Evolutionary conservation across 2,797 vertebrate genomes (phyloP).

Genomic region (Ibycter americanus): DNA sequence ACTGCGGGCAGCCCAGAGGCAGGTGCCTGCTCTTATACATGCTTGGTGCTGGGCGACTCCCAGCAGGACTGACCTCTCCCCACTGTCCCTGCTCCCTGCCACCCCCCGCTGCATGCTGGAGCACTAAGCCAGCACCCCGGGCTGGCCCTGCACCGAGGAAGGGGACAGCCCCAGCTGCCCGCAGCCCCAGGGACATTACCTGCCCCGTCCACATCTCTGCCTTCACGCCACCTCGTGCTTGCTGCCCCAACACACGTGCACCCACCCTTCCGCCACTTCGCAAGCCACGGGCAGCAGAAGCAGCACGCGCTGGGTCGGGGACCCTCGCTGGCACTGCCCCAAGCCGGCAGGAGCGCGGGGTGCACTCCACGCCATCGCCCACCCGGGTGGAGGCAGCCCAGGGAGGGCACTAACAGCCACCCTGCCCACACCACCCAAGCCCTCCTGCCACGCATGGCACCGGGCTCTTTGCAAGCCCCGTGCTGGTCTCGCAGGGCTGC

Average conservation of each 20-base stretch:
- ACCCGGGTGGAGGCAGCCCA: background rate
- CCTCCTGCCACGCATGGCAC: rapidly evolving
- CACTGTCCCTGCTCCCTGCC: background rate
- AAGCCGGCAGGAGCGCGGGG: rapidly evolving
- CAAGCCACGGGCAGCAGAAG: background rate
- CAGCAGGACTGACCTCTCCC: background rate
- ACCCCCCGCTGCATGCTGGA: background rate
- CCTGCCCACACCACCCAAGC: rapidly evolving
- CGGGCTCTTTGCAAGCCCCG: background rate
- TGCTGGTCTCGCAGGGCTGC: background rate
- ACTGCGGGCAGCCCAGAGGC: background rate
- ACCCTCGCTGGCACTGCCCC: background rate
- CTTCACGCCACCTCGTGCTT: background rate
- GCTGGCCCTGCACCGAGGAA: background rate
- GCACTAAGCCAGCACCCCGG: background rate
- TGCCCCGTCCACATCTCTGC: background rate
- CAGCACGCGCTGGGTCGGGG: rapidly evolving
- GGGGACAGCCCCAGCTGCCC: background rate
- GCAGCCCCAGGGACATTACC: background rate
- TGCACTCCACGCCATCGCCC: rapidly evolving
- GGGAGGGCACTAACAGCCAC: background rate
- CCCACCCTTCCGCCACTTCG: background rate
- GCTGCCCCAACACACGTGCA: background rate
- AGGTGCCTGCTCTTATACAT: background rate
- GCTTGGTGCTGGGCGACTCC: background rate